phyloP scores from a whole-genome alignment of 2,113 vertebrate species.

The Myiopsitta monachus region DNA sequence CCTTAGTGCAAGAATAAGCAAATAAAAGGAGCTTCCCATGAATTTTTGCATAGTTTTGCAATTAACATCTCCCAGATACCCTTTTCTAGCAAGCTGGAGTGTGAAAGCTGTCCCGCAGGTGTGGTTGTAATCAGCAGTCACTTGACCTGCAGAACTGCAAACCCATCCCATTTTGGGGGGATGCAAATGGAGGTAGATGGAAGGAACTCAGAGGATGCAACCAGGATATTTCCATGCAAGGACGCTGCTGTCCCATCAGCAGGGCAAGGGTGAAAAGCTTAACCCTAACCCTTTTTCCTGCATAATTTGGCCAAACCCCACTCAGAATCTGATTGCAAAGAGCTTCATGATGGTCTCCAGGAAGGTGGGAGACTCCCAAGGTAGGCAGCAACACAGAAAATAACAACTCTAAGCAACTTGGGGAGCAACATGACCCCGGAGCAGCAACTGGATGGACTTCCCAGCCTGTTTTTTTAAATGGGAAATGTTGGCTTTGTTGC shows the following conservation, averaged over 20 bases:
- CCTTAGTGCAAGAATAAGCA: neutral
- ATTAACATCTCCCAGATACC: neutral
- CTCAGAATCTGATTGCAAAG: neutral
- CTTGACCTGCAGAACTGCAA: neutral
- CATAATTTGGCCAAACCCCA: neutral
- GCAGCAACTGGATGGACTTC: neutral
- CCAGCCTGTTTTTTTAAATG: neutral
- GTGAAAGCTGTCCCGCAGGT: neutral
- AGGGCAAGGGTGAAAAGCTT: neutral
- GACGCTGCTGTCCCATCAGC: neutral
- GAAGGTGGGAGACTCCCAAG: neutral
- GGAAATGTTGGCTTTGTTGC: neutral
- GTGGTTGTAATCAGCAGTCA: neutral
- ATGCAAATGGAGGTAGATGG: fast-evolving
- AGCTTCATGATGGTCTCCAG: neutral
- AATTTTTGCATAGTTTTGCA: neutral
- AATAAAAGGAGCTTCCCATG: neutral
- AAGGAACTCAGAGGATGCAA: neutral
- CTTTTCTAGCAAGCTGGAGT: neutral
- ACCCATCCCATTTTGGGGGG: fast-evolving
- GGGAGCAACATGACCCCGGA: neutral
- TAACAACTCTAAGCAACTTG: neutral
- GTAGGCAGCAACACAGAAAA: neutral
- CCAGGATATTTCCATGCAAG: neutral
- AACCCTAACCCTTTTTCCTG: neutral